Evolutionary conservation across 2,888 invertebrate genomes (phyloP).

Genomic region (Xylophagus ater): DNA sequence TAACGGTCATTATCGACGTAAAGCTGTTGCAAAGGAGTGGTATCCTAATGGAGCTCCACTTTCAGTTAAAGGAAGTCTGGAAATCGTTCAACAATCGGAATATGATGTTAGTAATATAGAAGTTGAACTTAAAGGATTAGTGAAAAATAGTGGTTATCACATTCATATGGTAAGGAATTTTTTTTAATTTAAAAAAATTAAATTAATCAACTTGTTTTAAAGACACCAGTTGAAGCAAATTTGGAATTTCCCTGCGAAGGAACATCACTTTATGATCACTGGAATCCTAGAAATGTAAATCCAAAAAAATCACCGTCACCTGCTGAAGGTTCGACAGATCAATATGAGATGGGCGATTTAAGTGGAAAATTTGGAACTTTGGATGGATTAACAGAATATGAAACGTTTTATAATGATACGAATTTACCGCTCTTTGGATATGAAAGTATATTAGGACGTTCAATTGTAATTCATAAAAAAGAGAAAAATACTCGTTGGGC

Average conservation of each 20-base stretch:
- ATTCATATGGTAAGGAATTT: conserved; percentile 59
- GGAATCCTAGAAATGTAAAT: conserved; percentile 70
- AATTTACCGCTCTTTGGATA: conserved; percentile 71
- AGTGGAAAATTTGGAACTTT: conserved; percentile 77
- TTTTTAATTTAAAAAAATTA: background rate
- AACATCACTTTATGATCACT: conserved; percentile 71
- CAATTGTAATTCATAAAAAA: conserved; percentile 70
- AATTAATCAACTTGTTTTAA: conserved; percentile 19
- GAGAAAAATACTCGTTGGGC: conserved; percentile 59
- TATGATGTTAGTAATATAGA: conserved; percentile 73
- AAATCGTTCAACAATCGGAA: conserved; percentile 75
- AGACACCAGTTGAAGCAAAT: conserved; percentile 74
- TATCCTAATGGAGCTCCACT: conserved; percentile 64
- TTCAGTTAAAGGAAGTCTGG: conserved; percentile 60
- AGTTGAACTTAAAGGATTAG: conserved; percentile 61
- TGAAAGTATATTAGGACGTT: conserved; percentile 73
- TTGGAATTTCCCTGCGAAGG: conserved; percentile 80
- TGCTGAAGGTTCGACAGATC: conserved; percentile 62
- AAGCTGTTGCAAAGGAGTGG: conserved; percentile 80
- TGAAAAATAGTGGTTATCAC: conserved; percentile 60
- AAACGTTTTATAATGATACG: conserved; percentile 61
- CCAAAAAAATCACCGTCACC: conserved; percentile 49
- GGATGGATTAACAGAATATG: conserved; percentile 49
- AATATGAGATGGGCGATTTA: conserved; percentile 76
- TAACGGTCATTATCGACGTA: conserved; percentile 60